phyloP scores from a whole-genome alignment of 1,140 invertebrate species.

The Phthorimaea operculella region DNA sequence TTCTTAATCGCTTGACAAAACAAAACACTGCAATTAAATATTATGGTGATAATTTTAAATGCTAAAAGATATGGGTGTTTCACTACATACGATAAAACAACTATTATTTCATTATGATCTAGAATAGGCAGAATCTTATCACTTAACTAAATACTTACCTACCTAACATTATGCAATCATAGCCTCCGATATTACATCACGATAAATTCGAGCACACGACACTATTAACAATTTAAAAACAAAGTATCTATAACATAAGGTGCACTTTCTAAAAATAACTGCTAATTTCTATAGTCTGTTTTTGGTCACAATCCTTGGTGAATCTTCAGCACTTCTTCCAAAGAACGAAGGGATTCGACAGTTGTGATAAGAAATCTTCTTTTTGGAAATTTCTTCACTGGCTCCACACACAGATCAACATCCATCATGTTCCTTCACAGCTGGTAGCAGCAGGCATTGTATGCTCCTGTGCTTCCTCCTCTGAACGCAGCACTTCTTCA shows the following conservation, averaged over 20 bases:
- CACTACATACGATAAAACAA: no score
- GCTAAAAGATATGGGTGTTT: no score
- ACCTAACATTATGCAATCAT: no score
- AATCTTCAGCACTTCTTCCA: background rate
- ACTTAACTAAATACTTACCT: no score
- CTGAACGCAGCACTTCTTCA: slow-evolving; percentile 33
- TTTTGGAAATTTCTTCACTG: background rate
- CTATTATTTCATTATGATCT: no score
- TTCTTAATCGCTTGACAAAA: no score
- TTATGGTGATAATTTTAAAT: no score
- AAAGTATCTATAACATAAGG: background rate
- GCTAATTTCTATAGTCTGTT: background rate
- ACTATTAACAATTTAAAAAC: background rate
- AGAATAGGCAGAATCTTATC: no score
- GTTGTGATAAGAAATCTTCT: background rate
- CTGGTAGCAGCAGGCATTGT: slow-evolving; percentile 36
- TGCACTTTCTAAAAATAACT: background rate
- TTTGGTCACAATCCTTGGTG: background rate
- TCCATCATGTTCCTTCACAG: slow-evolving; percentile 48
- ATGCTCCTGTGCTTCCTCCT: slow-evolving; percentile 35
- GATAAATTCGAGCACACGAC: background rate
- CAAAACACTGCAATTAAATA: no score
- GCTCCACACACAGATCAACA: slow-evolving; percentile 24
- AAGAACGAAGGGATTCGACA: slow-evolving; percentile 4
- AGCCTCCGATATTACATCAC: no score